A percentile compares a stretch with the other conserved stretches of the same genome.
Conservation (phyloP, 2,888 invertebrate species). For the Onchidella celtica region DNA sequence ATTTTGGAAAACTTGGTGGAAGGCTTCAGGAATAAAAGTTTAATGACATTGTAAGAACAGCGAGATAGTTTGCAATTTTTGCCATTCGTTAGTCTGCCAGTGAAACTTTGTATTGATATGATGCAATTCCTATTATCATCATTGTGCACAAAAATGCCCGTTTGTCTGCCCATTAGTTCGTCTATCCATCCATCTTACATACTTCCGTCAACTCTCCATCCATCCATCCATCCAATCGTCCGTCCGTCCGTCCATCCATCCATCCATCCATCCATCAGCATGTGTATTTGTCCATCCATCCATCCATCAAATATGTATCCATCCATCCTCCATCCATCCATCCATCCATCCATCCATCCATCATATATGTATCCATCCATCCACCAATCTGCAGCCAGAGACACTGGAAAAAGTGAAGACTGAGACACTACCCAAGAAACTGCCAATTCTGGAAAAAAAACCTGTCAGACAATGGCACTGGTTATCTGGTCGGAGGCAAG, state of each 20-base stretch:
- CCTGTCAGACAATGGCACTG: conserved; percentile 6
- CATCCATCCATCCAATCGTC: neutral
- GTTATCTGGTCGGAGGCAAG: conserved; percentile 21
- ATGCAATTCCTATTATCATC: too few species aligned
- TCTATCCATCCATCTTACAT: too few species aligned
- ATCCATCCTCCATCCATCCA: neutral
- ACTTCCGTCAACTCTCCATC: too few species aligned
- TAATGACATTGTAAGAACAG: too few species aligned
- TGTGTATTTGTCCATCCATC: neutral
- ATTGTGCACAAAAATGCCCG: too few species aligned
- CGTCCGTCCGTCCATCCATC: neutral
- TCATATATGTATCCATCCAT: neutral
- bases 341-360: neutral
- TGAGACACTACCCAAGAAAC: neutral
- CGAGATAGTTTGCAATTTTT: too few species aligned
- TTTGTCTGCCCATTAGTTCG: too few species aligned
- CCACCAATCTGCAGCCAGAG: neutral
- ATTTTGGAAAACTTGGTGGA: neutral
- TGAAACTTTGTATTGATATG: too few species aligned
- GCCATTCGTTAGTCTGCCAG: too few species aligned
- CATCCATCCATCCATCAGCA: neutral
- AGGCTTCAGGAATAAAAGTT: neutral
- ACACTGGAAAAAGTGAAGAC: neutral
- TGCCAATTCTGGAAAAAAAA: conserved; percentile 6
- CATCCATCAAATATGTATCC: neutral